Evolutionary conservation across 2,888 invertebrate species (phyloP), one percentile per base, ranked within the genome.

Genomic region (Prenolepis imparis): DNA sequence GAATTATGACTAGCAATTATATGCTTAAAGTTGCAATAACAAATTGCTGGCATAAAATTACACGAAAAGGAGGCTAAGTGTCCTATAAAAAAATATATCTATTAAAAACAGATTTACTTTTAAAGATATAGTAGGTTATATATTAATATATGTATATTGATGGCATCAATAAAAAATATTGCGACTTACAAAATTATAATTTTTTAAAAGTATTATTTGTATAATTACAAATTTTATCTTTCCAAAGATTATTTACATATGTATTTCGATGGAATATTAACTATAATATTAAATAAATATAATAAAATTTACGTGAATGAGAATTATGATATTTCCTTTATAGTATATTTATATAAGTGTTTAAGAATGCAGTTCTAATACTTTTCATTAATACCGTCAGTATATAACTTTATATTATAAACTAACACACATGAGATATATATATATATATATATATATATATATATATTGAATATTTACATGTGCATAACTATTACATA

Each of bases 401-500:
- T 4, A 18, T 18, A 15, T 15, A 28, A 15, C n/a, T 2, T 1
- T 52, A 1, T 48, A 48, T 48, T 52, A 52, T 0, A 0, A n/a
- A 48, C 1, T 52, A 52, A n/a, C 3, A 48, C 48, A 48, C 18
- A 8, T 6, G 18, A 48, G n/a, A n/a, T n/a, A n/a, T n/a, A n/a
- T n/a, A n/a, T n/a, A n/a, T n/a, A n/a, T n/a, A n/a, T n/a, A n/a
- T n/a, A n/a, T n/a, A n/a, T n/a, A n/a, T 48, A 48, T 1, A 52
- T 52, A 61, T 36, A 21, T n/a, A 5, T 39, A 39, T 64, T 52
- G 2, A 18, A 48, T 55, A 70, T 55, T 12, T 55, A 70, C 3
- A 24, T 72, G 18, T 39, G 6, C 11, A n/a, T 21, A 44, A 44
- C 63, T 67, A 67, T 67, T 77, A 41, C 55, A 55, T 75, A 36